These are phyloP conservation scores for Pollimyrus isidori DNA, from an alignment of 2,113 vertebrate species.

Conservation along the genomic window DNA sequence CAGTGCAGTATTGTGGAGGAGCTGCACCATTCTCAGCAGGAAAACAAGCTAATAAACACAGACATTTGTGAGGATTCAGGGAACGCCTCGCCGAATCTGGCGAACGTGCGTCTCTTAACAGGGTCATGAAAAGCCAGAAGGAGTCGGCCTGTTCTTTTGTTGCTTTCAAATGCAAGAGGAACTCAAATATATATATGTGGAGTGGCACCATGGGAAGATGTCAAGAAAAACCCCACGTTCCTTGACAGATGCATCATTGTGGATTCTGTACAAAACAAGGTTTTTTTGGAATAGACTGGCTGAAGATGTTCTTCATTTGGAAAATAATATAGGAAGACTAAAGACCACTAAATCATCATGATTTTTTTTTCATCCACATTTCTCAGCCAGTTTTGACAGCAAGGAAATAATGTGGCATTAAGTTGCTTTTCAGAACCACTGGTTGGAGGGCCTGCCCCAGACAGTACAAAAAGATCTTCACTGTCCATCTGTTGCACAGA, in stretches of 20 bases:
- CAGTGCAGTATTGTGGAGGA: conserved; percentile 25
- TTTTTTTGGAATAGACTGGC: neutral
- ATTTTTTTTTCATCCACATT: neutral
- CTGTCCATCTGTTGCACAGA: conserved; percentile 46
- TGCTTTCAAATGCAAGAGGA: neutral
- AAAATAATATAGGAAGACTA: neutral
- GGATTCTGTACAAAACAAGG: neutral
- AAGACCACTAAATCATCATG: neutral
- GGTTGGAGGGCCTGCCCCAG: conserved; percentile 37
- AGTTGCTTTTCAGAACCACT: neutral
- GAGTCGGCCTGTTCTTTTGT: neutral
- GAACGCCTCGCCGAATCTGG: conserved; percentile 11
- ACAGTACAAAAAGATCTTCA: conserved; percentile 26
- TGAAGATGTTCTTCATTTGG: conserved; percentile 10
- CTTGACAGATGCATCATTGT: neutral
- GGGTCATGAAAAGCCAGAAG: neutral
- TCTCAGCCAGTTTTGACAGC: neutral
- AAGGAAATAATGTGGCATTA: conserved; percentile 1
- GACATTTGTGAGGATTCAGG: conserved; percentile 14
- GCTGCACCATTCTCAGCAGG: conserved; percentile 32
- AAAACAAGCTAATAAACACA: conserved; percentile 29
- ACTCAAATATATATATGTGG: neutral
- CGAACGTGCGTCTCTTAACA: neutral
- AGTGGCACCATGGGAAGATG: neutral
- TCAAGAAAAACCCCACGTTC: neutral